A percentile compares a stretch with the other conserved stretches of the same genome.
Evolutionary conservation across 2,797 vertebrate genomes (phyloP).

Genomic region (Chaunax sp.): DNA sequence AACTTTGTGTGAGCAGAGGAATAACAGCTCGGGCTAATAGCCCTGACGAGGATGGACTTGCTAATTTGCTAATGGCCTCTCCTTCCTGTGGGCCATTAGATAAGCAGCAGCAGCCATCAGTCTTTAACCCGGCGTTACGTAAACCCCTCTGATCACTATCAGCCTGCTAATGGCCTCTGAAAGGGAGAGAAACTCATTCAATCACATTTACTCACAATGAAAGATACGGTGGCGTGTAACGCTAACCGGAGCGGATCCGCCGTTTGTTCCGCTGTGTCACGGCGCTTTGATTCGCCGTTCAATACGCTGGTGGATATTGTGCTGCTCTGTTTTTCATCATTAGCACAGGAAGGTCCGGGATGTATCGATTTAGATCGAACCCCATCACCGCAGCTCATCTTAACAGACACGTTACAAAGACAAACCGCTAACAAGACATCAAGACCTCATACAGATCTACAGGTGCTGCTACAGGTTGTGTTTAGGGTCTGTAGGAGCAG

Average conservation of each 20-base stretch:
- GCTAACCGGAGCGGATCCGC: slow-evolving; percentile 41
- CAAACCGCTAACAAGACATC: slow-evolving; percentile 12
- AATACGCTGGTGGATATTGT: slow-evolving; percentile 46
- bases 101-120: slow-evolving; percentile 57
- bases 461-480: slow-evolving; percentile 12
- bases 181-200: slow-evolving; percentile 58
- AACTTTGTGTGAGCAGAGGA: slow-evolving; percentile 38
- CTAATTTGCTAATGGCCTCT: slow-evolving; percentile 73
- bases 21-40: slow-evolving; percentile 49
- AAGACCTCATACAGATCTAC: slow-evolving; percentile 10
- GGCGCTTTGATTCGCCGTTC: slow-evolving; percentile 58
- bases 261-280: slow-evolving; percentile 38
- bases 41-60: slow-evolving; percentile 63
- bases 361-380: slow-evolving; percentile 45
- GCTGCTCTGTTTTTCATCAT: slow-evolving; percentile 52
- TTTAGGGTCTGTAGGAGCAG: not conserved
- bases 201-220: slow-evolving; percentile 58
- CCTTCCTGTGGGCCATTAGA: slow-evolving; percentile 74
- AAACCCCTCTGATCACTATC: slow-evolving; percentile 66
- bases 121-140: slow-evolving; percentile 42
- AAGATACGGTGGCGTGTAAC: slow-evolving; percentile 32
- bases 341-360: slow-evolving; percentile 23
- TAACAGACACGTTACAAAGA: slow-evolving; percentile 44
- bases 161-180: slow-evolving; percentile 62
- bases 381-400: slow-evolving; percentile 38